These are phyloP conservation scores for Boloria selene DNA, from an alignment of 2,888 invertebrate species.

Conservation along the genomic window DNA sequence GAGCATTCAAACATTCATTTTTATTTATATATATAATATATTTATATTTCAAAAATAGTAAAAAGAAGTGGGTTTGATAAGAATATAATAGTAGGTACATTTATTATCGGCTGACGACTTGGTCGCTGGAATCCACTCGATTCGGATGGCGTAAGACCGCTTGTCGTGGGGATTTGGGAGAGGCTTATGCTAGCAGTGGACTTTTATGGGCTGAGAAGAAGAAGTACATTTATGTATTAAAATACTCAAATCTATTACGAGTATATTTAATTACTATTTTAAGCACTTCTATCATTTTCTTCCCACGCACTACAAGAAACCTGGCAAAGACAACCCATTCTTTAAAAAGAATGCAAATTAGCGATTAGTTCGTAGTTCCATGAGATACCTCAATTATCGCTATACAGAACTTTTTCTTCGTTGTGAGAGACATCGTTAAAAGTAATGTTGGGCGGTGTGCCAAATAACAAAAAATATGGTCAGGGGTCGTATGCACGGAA, in stretches of 20 bases:
- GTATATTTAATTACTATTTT: conserved; percentile 14
- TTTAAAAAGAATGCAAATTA: conserved; percentile 30
- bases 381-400: conserved; percentile 56
- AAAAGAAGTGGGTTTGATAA: too few relatives aligned
- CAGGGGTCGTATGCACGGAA: too few relatives aligned
- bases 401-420: conserved; percentile 47
- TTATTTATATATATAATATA: too few relatives aligned
- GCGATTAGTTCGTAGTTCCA: conserved; percentile 38
- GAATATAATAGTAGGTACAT: too few relatives aligned
- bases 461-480: conserved; percentile 48
- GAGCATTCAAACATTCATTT: too few relatives aligned
- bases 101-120: too few relatives aligned
- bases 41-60: too few relatives aligned
- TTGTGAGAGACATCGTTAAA: conserved; percentile 58
- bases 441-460: conserved; percentile 54
- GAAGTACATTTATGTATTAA: background rate
- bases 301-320: conserved; percentile 23
- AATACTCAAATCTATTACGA: background rate
- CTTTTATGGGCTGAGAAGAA: too few relatives aligned
- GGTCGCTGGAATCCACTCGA: too few relatives aligned
- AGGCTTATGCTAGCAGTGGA: too few relatives aligned
- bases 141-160: too few relatives aligned
- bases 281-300: conserved; percentile 16
- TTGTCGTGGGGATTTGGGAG: too few relatives aligned
- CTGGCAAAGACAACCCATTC: conserved; percentile 22